phyloP scores from a whole-genome alignment of 2,113 vertebrate species.

The Trogon surrucura region DNA sequence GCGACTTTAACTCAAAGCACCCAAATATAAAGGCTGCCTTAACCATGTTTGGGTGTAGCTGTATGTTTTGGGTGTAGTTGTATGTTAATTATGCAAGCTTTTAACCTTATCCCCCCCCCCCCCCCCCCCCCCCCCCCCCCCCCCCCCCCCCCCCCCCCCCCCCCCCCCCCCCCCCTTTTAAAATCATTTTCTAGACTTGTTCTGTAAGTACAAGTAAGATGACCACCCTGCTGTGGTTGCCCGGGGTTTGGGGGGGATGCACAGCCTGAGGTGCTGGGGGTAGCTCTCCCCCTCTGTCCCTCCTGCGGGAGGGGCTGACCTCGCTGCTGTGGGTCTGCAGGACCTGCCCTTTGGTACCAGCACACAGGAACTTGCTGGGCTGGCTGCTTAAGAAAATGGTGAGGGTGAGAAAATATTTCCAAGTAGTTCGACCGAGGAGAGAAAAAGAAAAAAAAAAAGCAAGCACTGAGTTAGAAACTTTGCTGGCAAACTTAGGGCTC shows the following conservation, averaged over 20 bases:
- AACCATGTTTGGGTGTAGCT: neutral
- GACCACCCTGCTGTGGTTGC: neutral
- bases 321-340: neutral
- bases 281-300: neutral
- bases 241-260: too few species aligned
- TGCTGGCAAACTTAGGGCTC: neutral
- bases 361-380: neutral
- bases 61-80: neutral
- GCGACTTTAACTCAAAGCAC: neutral
- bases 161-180: too few species aligned
- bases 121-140: too few species aligned
- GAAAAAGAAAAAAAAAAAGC: too few species aligned
- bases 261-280: fast-evolving
- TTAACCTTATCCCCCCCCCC: neutral
- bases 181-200: neutral
- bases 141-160: too few species aligned
- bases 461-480: neutral
- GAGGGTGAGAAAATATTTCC: neutral
- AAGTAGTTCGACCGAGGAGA: neutral
- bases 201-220: neutral
- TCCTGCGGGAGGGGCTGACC: neutral
- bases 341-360: neutral
- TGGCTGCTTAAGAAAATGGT: neutral
- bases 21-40: neutral
- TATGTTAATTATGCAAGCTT: neutral